phyloP scores from a whole-genome alignment of 2,113 vertebrate species.

The Saguinus midas region DNA sequence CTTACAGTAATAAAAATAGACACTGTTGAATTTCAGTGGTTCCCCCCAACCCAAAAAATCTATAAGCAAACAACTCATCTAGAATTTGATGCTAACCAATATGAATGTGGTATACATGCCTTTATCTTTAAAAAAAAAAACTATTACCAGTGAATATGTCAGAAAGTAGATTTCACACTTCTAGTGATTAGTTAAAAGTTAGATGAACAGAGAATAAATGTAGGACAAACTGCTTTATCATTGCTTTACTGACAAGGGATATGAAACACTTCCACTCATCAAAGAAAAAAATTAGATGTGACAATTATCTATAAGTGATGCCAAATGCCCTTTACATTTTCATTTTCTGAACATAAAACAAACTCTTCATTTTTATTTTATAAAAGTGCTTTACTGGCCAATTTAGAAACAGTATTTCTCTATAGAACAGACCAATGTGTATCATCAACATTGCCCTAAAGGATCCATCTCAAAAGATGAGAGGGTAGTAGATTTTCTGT shows the following conservation, averaged over 20 bases:
- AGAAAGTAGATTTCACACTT: constrained; percentile 11
- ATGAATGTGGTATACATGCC: not conserved
- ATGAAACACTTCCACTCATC: constrained; percentile 18
- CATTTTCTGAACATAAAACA: constrained; percentile 65
- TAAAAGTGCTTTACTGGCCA: constrained; percentile 69
- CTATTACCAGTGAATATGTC: not conserved
- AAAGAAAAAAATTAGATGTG: constrained; percentile 44
- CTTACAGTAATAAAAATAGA: constrained; percentile 49
- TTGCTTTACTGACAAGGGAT: constrained; percentile 6
- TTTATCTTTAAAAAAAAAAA: not conserved
- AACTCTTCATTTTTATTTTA: constrained; percentile 53
- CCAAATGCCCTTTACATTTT: constrained; percentile 55
- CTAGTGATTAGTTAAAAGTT: constrained; percentile 5
- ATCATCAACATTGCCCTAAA: constrained; percentile 73
- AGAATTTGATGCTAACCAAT: constrained; percentile 1
- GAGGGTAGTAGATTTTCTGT: constrained; percentile 65
- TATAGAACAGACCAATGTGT: constrained; percentile 61
- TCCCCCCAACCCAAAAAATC: not conserved
- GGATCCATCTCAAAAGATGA: constrained; percentile 69
- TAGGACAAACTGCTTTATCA: constrained; percentile 13
- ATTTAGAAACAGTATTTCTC: constrained; percentile 70
- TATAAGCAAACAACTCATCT: constrained; percentile 5
- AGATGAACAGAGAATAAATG: constrained; percentile 14
- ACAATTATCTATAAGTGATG: constrained; percentile 54
- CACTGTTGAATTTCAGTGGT: not conserved